Conservation (phyloP, 1,140 invertebrate genomes). For the Pseudomyrmex cubaensis region DNA sequence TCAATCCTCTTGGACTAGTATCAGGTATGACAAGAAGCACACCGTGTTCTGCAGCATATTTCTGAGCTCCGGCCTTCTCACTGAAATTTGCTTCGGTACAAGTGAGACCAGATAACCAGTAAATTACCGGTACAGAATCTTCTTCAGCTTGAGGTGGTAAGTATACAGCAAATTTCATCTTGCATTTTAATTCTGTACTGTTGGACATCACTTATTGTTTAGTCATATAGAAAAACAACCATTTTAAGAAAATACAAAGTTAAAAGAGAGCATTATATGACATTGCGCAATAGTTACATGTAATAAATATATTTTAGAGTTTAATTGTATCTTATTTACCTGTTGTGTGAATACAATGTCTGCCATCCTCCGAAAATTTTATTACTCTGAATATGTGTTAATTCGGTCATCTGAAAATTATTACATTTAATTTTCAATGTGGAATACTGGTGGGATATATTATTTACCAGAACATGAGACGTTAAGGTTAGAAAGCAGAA, state of each 20-base stretch:
- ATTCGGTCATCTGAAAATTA: slow-evolving; percentile 79
- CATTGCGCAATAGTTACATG: neutral
- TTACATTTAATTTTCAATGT: neutral
- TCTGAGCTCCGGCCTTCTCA: slow-evolving; percentile 97
- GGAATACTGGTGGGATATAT: neutral
- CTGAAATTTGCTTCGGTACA: slow-evolving; percentile 99
- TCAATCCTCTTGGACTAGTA: slow-evolving; percentile 96
- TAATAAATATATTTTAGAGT: neutral
- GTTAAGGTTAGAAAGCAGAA: neutral
- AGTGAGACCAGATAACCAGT: slow-evolving; percentile 97
- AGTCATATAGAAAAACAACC: neutral
- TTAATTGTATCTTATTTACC: slow-evolving; percentile 81
- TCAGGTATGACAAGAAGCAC: slow-evolving; percentile 96
- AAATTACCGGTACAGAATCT: slow-evolving; percentile 92
- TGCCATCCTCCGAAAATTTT: slow-evolving; percentile 93
- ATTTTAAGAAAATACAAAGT: slow-evolving; percentile 1
- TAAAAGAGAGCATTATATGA: neutral
- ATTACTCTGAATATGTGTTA: slow-evolving; percentile 89
- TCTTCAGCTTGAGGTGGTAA: slow-evolving; percentile 92
- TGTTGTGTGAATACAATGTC: slow-evolving; percentile 94
- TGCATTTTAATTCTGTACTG: slow-evolving; percentile 92
- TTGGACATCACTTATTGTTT: slow-evolving; percentile 67
- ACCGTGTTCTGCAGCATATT: slow-evolving; percentile 92
- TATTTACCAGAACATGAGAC: no score
- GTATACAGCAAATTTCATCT: slow-evolving; percentile 97